These are phyloP conservation scores for Simalia tracyae DNA, from an alignment of 2,797 vertebrate species.

Conservation along the genomic window DNA sequence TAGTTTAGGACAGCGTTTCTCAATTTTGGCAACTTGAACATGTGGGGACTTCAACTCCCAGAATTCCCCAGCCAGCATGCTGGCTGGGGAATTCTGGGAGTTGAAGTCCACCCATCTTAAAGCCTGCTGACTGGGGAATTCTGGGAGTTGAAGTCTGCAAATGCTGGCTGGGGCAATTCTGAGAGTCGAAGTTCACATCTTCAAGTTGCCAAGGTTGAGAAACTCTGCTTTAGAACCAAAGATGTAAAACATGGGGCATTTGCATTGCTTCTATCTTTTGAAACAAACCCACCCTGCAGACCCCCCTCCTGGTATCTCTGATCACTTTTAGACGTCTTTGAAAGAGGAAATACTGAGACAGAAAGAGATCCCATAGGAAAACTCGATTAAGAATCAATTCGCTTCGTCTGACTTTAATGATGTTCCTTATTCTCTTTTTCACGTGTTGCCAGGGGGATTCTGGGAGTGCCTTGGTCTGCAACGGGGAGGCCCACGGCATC, in stretches of 20 bases:
- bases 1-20: too few relatives aligned
- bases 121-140: too few relatives aligned
- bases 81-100: too few relatives aligned
- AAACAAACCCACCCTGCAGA: background rate
- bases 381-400: background rate
- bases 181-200: background rate
- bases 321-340: background rate
- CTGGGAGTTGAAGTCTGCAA: background rate
- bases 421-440: background rate
- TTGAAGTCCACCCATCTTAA: too few relatives aligned
- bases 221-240: background rate
- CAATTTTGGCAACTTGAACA: too few relatives aligned
- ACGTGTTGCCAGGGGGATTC: conserved; percentile 55
- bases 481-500: conserved; percentile 44
- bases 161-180: too few relatives aligned
- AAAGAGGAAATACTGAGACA: background rate
- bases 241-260: background rate
- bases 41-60: too few relatives aligned
- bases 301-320: background rate
- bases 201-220: background rate
- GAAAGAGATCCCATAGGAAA: background rate
- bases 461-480: conserved; percentile 58
- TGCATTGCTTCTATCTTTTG: background rate
- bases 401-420: background rate
- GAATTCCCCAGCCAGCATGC: too few relatives aligned